These are phyloP conservation scores for Cynaeus angustus DNA, from an alignment of 2,888 invertebrate species.

Conservation along the genomic window DNA sequence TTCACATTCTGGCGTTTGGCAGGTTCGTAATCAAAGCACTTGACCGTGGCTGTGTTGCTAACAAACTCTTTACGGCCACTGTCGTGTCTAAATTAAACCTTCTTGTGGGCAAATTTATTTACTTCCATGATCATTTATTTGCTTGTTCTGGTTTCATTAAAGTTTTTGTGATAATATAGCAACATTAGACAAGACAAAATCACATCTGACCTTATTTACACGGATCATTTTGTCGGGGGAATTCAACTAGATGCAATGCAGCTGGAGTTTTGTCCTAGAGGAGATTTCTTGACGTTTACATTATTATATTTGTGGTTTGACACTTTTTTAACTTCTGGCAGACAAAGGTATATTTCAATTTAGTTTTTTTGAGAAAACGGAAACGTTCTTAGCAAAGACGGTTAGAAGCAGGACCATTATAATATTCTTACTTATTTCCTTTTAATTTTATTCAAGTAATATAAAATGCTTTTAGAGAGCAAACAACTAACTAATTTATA, in stretches of 20 bases:
- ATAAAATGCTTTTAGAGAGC: no score
- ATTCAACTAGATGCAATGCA: background rate
- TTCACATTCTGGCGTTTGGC: constrained; percentile 66
- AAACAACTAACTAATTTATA: no score
- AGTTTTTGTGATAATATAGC: constrained; percentile 10
- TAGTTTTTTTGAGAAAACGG: no score
- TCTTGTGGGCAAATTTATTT: constrained; percentile 43
- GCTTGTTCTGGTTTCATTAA: constrained; percentile 22
- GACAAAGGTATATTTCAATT: no score
- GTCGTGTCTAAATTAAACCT: constrained; percentile 56
- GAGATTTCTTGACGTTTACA: no score
- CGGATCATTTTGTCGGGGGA: background rate
- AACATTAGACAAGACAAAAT: constrained; percentile 5
- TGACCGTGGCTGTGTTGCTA: constrained; percentile 61
- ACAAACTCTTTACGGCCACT: constrained; percentile 54
- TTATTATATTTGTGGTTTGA: no score
- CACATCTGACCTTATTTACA: constrained; percentile 11
- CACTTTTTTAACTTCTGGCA: no score
- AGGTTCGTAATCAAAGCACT: constrained; percentile 68
- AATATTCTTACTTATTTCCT: no score
- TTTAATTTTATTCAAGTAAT: no score
- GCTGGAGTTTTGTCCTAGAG: no score
- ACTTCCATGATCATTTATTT: constrained; percentile 38
- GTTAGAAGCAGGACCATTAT: no score
- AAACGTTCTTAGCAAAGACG: no score